Base-by-base conservation (phyloP, 1,140 invertebrate genomes). In the Sycophaga agraensis region DNA sequence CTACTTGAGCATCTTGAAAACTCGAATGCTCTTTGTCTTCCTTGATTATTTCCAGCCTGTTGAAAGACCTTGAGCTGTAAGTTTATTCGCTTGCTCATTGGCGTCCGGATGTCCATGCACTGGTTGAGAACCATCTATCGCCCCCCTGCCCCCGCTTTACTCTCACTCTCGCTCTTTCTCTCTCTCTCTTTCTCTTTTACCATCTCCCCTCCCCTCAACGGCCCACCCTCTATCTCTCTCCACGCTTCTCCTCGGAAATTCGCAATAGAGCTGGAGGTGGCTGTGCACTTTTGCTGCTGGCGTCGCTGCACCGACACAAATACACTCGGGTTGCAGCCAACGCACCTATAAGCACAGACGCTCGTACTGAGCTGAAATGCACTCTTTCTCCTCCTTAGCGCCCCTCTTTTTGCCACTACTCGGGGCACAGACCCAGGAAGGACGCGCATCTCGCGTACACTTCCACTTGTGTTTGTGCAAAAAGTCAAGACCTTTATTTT, bases 391-490 rank as follows among this genome's bases (percentile, higher is more conserved):
- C 26, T 49, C 51, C 42, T 39, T 37, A 26, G 19, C 46, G 66
- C n/a, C n/a, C n/a, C n/a, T n/a, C n/a, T n/a, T n/a, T n/a, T n/a
- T n/a, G n/a, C n/a, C n/a, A n/a, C n/a, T n/a, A n/a, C n/a, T 40
- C 49, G 77, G 77, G 76, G 76, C 77, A 79, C 71, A 80, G 78
- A 80, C 77, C 78, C 78, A 80, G 78, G 78, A 80, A 80, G 78
- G 79, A 79, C 77, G 75, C 68, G 56, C 65, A n/a, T n/a, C n/a
- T n/a, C 64, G 55, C 55, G n/a, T 57, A 58, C 59, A 43, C 40
- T 61, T 49, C 60, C 54, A 60, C 64, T 50, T 63, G 58, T 58
- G 60, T 65, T 42, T 28, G 19, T 31, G 51, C 49, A 64, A 48
- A 50, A 59, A 35, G 49, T 48, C 35, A 22, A 46, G 53, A 57